Evolutionary conservation across 2,797 vertebrate species (phyloP).

Genomic region (Gastrophryne carolinensis): DNA sequence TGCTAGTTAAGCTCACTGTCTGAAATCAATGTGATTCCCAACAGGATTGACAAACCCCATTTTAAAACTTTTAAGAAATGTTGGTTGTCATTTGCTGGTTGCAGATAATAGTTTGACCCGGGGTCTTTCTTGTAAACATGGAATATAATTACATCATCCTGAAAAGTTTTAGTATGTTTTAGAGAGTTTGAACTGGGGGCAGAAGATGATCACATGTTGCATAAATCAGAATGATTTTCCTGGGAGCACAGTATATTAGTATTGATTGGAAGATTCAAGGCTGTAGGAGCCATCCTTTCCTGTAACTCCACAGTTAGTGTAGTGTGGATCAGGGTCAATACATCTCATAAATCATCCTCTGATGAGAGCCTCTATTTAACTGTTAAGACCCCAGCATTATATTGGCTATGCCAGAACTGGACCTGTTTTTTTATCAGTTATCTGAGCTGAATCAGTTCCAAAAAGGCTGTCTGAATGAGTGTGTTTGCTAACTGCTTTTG

Average conservation of each 20-base stretch:
- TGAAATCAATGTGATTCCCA: background rate
- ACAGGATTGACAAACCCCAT: background rate
- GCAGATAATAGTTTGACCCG: background rate
- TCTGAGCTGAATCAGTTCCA: too few species aligned
- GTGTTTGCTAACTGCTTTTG: too few species aligned
- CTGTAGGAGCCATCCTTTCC: background rate
- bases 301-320: background rate
- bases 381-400: background rate
- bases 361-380: background rate
- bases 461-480: too few species aligned
- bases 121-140: background rate
- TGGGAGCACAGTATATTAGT: background rate
- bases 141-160: background rate
- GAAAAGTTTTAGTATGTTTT: background rate
- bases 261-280: slow-evolving; percentile 3
- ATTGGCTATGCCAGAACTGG: too few species aligned
- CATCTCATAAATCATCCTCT: background rate
- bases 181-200: background rate
- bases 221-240: background rate
- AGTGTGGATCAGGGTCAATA: background rate
- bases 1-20: background rate
- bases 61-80: background rate
- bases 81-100: background rate
- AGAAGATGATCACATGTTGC: background rate
- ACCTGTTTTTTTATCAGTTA: too few species aligned